Evolutionary conservation across 2,888 invertebrate genomes (phyloP).

Genomic region (Lysandra coridon): DNA sequence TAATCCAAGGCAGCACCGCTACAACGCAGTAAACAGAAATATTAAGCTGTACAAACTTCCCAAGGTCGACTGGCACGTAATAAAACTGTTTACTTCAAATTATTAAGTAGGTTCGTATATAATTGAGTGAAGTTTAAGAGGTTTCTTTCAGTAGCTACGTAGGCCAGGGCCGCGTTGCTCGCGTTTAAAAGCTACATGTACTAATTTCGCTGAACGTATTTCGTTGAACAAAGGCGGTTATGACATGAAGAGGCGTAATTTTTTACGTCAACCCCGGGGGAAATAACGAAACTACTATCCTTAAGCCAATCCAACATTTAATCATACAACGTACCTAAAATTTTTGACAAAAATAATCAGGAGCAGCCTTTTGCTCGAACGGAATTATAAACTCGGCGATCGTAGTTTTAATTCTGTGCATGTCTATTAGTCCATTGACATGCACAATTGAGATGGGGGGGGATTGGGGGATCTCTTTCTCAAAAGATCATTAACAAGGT

Average conservation of each 20-base stretch:
- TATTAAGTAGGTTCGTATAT: slow-evolving; percentile 6
- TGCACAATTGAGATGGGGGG: no score
- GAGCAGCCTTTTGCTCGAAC: no score
- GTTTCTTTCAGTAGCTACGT: slow-evolving; percentile 8
- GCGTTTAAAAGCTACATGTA: slow-evolving; percentile 10
- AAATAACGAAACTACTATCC: slow-evolving; percentile 18
- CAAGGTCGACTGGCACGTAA: slow-evolving; percentile 11
- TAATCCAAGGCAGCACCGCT: background rate
- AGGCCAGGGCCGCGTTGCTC: slow-evolving; percentile 18
- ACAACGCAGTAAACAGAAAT: background rate
- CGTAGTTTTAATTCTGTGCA: no score
- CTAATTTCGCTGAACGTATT: slow-evolving; percentile 8
- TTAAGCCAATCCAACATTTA: background rate
- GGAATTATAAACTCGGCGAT: no score
- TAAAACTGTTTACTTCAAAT: slow-evolving; percentile 14
- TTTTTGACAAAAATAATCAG: background rate
- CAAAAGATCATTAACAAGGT: no score
- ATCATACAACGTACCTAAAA: background rate
- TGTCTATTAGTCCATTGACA: no score
- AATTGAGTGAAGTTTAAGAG: slow-evolving; percentile 3
- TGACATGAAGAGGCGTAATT: slow-evolving; percentile 8
- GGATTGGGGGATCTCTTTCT: no score
- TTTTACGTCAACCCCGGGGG: background rate
- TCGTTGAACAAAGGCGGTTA: background rate
- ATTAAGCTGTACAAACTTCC: background rate